Evolutionary conservation across 2,888 invertebrate species (phyloP), one percentile per base, ranked within the genome.

Genomic region (Drosophila pseudotakahashii): DNA sequence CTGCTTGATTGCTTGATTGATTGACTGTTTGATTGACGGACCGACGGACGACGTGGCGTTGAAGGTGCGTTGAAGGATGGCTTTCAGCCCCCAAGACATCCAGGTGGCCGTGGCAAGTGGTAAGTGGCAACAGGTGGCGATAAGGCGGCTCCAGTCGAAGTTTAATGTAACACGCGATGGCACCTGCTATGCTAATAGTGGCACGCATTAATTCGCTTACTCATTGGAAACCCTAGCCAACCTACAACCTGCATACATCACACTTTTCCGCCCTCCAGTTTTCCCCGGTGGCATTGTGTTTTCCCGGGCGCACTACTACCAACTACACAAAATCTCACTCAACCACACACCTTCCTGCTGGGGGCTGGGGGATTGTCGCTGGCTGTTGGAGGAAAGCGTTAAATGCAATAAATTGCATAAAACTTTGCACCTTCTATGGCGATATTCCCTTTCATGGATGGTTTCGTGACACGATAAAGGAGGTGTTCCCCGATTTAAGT

Each of bases 391-490:
- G 32, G 39, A 19, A 34, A 53, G 50, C 69, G 77, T 62, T 85
- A 73, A 82, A 85, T 88, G 86, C 88, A 86, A 86, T 88, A 85
- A 82, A 82, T 88, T 77, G 75, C 86, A 71, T 64, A 61, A 73
- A 82, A 82, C 77, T 79, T 77, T 77, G 67, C 41, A 44, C 42
- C 50, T 42, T 36, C 32, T 7, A 16, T 7, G 30, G 63, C 42
- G 45, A 11, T 5, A 11, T 10, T 23, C 2, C 10, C 16, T 32
- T 14, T 1, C 26, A 7, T 39, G 3, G 23, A 72, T 72, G 58
- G 19, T 7, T 30, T n/a, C 55, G 30, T 59, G 67, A n/a, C 44
- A 37, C 48, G 44, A 41, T 16, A 23, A 3, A 23, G 42, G n/a
- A 45, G 11, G 26, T 26, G 3, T 16, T 39, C n/a, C 7, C 7